phyloP scores from a whole-genome alignment of 2,888 invertebrate genomes.

The Limnephilus rhombicus region DNA sequence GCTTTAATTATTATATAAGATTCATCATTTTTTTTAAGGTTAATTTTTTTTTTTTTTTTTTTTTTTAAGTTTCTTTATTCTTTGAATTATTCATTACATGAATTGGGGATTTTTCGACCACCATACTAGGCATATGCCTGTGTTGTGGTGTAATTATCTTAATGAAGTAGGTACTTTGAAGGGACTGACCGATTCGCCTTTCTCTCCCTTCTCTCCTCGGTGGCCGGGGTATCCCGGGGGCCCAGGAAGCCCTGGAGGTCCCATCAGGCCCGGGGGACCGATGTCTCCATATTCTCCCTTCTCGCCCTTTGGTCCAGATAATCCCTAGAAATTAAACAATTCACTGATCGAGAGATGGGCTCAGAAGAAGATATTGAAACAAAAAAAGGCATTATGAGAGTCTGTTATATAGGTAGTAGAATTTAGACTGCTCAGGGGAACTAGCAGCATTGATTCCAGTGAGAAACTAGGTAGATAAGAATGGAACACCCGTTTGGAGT shows the following conservation, averaged over 20 bases:
- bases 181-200: conserved; percentile 92
- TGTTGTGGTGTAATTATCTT: too few species aligned
- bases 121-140: too few species aligned
- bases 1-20: neutral
- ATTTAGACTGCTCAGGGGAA: too few species aligned
- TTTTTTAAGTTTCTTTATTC: too few species aligned
- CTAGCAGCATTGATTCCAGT: too few species aligned
- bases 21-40: too few species aligned
- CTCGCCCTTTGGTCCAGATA: conserved; percentile 91
- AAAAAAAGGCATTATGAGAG: neutral
- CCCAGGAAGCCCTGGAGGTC: conserved; percentile 91
- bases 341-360: neutral
- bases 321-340: conserved; percentile 78
- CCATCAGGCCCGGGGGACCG: conserved; percentile 95
- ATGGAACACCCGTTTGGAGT: neutral
- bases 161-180: neutral
- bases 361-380: neutral
- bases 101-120: too few species aligned
- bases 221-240: conserved; percentile 92
- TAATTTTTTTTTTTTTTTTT: too few species aligned
- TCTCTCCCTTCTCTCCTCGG: conserved; percentile 94
- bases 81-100: too few species aligned
- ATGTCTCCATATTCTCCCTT: conserved; percentile 94
- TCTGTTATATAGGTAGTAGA: neutral
- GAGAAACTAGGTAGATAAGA: neutral